Percentiles rank a stretch among this genome's conserved stretches.
Evolutionary conservation across 92 coral and sea anemone genomes (phyloP).

Genomic region (Parazoanthus atlanticus): DNA sequence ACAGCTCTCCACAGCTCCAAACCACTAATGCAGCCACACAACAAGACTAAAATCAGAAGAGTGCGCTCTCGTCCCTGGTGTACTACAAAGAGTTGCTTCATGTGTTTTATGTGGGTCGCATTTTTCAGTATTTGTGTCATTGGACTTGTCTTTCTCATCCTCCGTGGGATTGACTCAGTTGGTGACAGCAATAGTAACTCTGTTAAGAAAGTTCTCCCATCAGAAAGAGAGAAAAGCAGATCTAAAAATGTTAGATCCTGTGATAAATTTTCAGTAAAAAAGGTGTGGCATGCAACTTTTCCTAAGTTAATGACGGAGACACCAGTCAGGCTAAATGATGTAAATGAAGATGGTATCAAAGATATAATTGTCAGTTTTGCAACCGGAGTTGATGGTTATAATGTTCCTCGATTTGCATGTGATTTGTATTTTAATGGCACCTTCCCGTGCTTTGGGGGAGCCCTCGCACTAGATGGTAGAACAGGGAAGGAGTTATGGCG

Average conservation of each 20-base stretch:
- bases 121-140: conserved; percentile 78
- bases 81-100: conserved; percentile 79
- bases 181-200: conserved; percentile 39
- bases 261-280: conserved; percentile 52
- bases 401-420: conserved; percentile 81
- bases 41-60: conserved; percentile 75
- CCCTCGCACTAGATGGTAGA: conserved; percentile 83
- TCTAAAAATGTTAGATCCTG: conserved; percentile 70
- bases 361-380: conserved; percentile 92
- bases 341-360: conserved; percentile 85
- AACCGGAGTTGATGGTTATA: conserved; percentile 94
- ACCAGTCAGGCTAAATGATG: conserved; percentile 91
- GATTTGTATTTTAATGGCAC: conserved; percentile 93
- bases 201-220: conserved; percentile 59
- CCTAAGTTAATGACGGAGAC: conserved; percentile 98
- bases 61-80: conserved; percentile 85
- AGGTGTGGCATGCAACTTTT: conserved; percentile 83
- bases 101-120: conserved; percentile 81
- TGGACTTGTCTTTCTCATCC: conserved; percentile 76
- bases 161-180: conserved; percentile 66
- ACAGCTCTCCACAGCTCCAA: conserved; percentile 64
- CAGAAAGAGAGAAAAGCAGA: conserved; percentile 25
- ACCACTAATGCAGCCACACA: conserved; percentile 67
- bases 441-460: conserved; percentile 95
- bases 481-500: conserved; percentile 94